phyloP scores from a whole-genome alignment of 1,140 invertebrate species.

The Lutraria rhynchaena region DNA sequence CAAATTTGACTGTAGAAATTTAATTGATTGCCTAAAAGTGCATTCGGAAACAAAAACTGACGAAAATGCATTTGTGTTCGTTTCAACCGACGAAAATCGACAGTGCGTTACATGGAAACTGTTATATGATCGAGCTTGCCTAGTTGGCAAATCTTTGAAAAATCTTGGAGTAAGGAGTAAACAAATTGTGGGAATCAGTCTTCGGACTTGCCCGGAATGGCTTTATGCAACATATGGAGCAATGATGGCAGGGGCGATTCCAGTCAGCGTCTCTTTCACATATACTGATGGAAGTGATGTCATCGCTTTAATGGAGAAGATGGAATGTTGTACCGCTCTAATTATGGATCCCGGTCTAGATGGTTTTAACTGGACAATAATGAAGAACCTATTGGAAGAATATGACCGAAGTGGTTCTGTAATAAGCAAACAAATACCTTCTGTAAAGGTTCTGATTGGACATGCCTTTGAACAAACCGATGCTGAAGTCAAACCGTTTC shows the following conservation, averaged over 20 bases:
- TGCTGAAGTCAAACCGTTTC: background rate
- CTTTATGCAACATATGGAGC: constrained; percentile 21
- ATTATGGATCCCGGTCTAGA: constrained; percentile 26
- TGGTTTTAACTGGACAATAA: constrained; percentile 17
- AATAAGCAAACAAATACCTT: background rate
- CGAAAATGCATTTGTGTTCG: background rate
- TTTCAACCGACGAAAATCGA: background rate
- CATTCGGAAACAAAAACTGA: background rate
- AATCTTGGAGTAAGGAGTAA: background rate
- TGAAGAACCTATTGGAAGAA: constrained; percentile 4
- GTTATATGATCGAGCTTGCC: background rate
- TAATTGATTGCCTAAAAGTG: too few species aligned
- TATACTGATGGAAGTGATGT: constrained; percentile 43
- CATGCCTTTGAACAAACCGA: background rate
- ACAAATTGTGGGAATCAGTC: background rate
- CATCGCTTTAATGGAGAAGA: background rate
- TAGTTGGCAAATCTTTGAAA: background rate
- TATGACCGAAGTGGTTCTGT: background rate
- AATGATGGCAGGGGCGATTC: constrained; percentile 27
- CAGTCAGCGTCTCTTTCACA: background rate
- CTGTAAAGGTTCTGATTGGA: background rate
- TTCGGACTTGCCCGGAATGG: constrained; percentile 29
- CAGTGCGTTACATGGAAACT: background rate
- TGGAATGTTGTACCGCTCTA: background rate
- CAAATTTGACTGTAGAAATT: too few species aligned